Conservation (phyloP, 2,797 vertebrate genomes). For the Gila robusta region DNA sequence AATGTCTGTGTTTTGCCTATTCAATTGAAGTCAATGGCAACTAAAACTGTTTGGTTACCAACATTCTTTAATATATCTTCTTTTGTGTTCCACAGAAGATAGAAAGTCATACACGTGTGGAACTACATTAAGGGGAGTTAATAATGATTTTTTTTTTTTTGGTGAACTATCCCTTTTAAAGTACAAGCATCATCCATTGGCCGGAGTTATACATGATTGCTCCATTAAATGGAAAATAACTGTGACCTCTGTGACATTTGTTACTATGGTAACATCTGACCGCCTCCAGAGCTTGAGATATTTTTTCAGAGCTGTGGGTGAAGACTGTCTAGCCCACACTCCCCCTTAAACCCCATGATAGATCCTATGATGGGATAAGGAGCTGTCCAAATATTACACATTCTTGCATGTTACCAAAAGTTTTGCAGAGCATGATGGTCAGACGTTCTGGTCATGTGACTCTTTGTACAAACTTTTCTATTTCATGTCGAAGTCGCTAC, state of each 20-base stretch:
- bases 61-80: neutral
- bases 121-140: neutral
- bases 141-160: neutral
- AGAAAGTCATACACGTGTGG: neutral
- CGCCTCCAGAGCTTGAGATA: slow-evolving; percentile 3
- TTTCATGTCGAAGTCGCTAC: neutral
- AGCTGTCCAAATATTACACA: neutral
- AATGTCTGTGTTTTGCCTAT: neutral
- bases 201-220: neutral
- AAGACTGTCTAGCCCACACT: neutral
- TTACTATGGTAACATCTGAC: slow-evolving; percentile 20
- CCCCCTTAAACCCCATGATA: neutral
- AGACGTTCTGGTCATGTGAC: neutral
- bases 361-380: neutral
- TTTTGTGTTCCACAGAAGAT: neutral
- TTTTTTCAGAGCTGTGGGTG: neutral
- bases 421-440: neutral
- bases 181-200: neutral
- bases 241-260: slow-evolving; percentile 35
- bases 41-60: neutral
- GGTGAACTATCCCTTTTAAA: neutral
- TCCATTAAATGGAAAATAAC: slow-evolving; percentile 34
- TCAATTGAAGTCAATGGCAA: neutral
- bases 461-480: neutral
- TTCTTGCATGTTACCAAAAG: neutral